Conservation (phyloP, 2,888 invertebrate genomes). For the Clivina fossor region DNA sequence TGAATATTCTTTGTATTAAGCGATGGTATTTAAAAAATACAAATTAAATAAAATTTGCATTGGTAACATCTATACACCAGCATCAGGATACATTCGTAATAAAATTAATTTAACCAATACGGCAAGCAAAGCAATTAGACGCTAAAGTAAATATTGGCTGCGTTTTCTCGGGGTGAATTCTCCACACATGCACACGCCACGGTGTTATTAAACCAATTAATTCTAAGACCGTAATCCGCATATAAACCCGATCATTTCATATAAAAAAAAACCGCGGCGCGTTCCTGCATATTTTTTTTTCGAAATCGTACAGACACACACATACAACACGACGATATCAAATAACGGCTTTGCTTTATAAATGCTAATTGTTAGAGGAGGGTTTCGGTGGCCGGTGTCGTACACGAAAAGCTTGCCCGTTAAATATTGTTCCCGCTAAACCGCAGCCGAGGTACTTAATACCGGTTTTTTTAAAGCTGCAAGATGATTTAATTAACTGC, state of each 20-base stretch:
- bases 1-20: too few species aligned
- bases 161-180: conserved; percentile 21
- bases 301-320: conserved; percentile 31
- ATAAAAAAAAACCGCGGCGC: conserved; percentile 41
- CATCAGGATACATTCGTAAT: too few species aligned
- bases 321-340: conserved; percentile 45
- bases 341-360: conserved; percentile 53
- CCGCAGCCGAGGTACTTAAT: conserved; percentile 28
- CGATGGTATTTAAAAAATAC: too few species aligned
- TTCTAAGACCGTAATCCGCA: conserved; percentile 50
- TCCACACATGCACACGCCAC: too few species aligned
- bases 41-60: too few species aligned
- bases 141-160: too few species aligned
- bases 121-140: too few species aligned
- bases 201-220: conserved; percentile 52
- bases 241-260: conserved; percentile 47
- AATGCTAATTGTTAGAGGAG: conserved; percentile 50
- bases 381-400: too few species aligned
- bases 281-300: conserved; percentile 23
- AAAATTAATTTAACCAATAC: too few species aligned
- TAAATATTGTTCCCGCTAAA: conserved; percentile 38
- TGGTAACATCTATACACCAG: too few species aligned
- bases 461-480: conserved; percentile 37
- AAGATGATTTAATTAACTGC: conserved; percentile 37
- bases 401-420: too few species aligned